These are phyloP conservation scores for Syncerus caffer DNA, from an alignment of 2,797 vertebrate genomes.

Conservation along the genomic window DNA sequence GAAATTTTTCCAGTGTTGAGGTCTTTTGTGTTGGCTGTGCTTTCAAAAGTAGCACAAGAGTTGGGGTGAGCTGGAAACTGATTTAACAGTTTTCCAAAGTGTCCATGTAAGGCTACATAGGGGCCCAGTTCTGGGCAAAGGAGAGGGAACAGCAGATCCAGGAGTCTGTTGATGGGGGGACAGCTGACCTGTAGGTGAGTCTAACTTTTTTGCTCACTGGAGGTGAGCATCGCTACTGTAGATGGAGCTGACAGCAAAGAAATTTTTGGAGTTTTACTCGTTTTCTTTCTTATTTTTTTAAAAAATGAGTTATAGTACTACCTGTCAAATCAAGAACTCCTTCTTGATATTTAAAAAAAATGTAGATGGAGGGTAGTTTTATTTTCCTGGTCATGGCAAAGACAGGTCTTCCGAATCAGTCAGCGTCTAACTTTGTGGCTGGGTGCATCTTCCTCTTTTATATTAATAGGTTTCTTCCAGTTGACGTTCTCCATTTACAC, in stretches of 20 bases:
- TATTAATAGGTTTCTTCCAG: constrained; percentile 25
- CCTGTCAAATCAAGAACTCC: background rate
- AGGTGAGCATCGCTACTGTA: background rate
- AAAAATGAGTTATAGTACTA: background rate
- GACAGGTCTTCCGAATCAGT: background rate
- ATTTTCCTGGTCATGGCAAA: background rate
- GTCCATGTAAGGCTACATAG: fast-evolving
- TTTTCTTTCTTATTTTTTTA: background rate
- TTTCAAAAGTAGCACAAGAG: background rate
- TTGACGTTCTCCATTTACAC: constrained; percentile 44
- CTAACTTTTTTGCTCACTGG: background rate
- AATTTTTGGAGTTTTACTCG: background rate
- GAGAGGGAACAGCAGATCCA: background rate
- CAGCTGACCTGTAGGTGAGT: background rate
- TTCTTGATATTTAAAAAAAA: background rate
- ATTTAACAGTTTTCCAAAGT: background rate
- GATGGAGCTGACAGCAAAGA: background rate
- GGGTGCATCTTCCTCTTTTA: background rate
- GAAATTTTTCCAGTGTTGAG: background rate
- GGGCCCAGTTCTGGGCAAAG: background rate
- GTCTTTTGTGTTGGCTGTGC: background rate
- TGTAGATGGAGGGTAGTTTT: background rate
- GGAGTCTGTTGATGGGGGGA: background rate
- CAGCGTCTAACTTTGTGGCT: background rate
- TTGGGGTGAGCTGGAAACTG: background rate